Base-by-base conservation (phyloP, 2,888 invertebrate genomes). In the Norana najaformis region DNA sequence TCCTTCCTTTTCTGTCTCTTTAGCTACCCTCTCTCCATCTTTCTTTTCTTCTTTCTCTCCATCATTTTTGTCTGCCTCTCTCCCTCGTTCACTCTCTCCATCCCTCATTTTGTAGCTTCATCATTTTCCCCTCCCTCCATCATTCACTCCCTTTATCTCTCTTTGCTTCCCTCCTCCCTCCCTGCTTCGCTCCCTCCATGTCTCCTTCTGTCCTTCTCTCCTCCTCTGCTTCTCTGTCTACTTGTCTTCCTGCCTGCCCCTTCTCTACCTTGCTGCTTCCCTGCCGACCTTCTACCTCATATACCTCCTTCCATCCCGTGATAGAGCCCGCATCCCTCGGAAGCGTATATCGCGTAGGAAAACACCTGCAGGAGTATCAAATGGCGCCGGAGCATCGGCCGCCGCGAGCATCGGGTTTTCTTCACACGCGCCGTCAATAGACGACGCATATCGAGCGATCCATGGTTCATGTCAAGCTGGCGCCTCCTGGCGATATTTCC, bases 391-490 rank as follows among this genome's bases (percentile, higher is more conserved):
- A 11, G 2, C 69, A n/a, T n/a, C 8, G 69, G 30, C 69, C 30
- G 30, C n/a, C 69, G n/a, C n/a, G n/a, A 69, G 69, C 69, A 69
- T 69, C 69, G 69, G 69, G 69, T 69, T 69, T 69, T 69, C 69
- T 69, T 69, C 69, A 69, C 69, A 69, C 69, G 69, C 69, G 69
- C n/a, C 11, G 69, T 8, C 69, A 69, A 69, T 69, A 69, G 69
- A 30, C 69, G 23, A 53, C 30, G n/a, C n/a, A 69, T 13, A n/a
- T 69, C 69, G 30, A 69, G 69, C 69, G 30, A 69, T 69, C 69
- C 69, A 69, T 69, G 69, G 30, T 69, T 69, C 69, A n/a, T 69
- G 69, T 69, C 69, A 69, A 69, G 30, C 69, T n/a, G n/a, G 69
- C 69, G 69, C 69, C 69, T 69, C 11, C 69, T 69, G 69, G 69